These are phyloP conservation scores for Morphnarchus princeps DNA, from an alignment of 2,113 vertebrate genomes.

Conservation along the genomic window DNA sequence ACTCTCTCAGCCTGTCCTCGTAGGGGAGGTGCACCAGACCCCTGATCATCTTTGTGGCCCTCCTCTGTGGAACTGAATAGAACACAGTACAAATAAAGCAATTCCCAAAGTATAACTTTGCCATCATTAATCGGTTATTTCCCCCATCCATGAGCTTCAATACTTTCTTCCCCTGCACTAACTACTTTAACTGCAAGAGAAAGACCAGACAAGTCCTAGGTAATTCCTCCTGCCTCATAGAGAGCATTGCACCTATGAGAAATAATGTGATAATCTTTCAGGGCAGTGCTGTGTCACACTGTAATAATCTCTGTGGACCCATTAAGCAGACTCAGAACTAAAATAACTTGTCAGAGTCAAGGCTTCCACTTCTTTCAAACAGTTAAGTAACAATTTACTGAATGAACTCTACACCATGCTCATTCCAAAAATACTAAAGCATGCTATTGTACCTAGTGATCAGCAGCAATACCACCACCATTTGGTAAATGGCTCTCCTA, in stretches of 20 bases:
- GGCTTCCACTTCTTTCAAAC: neutral
- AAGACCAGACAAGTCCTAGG: neutral
- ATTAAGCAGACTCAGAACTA: neutral
- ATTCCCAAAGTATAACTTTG: neutral
- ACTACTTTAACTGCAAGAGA: neutral
- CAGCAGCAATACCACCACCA: neutral
- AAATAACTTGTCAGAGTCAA: neutral
- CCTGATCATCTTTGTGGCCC: too few relatives aligned
- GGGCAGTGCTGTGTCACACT: neutral
- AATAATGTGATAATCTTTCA: neutral
- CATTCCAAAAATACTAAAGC: neutral
- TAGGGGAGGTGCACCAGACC: too few relatives aligned
- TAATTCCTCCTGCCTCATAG: neutral
- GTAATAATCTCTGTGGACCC: neutral
- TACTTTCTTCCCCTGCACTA: neutral
- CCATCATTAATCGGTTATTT: neutral
- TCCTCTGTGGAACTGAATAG: neutral
- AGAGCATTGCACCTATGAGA: neutral
- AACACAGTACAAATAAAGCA: neutral
- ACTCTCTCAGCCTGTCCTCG: too few relatives aligned
- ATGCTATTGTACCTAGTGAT: neutral
- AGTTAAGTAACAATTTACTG: neutral
- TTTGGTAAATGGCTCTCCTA: neutral
- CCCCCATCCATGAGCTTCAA: neutral
- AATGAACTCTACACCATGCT: neutral